Conservation (phyloP, 2,113 vertebrate species). For the Sardina pilchardus region DNA sequence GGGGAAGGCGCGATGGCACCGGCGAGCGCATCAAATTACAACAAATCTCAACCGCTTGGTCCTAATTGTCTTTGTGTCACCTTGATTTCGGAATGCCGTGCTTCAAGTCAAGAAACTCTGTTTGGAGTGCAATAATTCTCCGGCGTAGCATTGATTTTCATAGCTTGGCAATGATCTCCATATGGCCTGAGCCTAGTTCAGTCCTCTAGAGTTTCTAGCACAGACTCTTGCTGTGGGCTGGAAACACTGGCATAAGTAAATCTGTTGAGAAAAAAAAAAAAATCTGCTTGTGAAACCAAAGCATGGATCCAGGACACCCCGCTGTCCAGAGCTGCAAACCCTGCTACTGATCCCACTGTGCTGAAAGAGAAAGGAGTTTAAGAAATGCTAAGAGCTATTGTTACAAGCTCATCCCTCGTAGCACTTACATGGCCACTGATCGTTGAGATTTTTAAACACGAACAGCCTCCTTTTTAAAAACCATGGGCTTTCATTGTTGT, state of each 20-base stretch:
- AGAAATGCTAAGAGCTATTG: not conserved
- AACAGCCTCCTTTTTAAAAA: not conserved
- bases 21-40: not conserved
- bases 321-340: not conserved
- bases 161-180: slow-evolving; percentile 3
- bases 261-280: slow-evolving; percentile 1
- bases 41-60: not conserved
- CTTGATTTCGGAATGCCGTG: not conserved
- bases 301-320: slow-evolving; percentile 3
- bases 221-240: not conserved
- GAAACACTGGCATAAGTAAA: slow-evolving; percentile 2
- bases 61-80: slow-evolving; percentile 8
- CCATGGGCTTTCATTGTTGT: not conserved
- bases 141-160: slow-evolving; percentile 12
- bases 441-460: not conserved
- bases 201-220: not conserved
- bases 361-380: not conserved
- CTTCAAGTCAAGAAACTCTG: slow-evolving; percentile 1
- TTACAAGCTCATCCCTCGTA: not conserved
- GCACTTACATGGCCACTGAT: not conserved
- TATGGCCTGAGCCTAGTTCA: not conserved
- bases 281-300: not conserved
- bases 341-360: not conserved
- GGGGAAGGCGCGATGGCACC: not conserved
- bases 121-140: slow-evolving; percentile 6